phyloP scores from a whole-genome alignment of 2,797 vertebrate species.

The Lacerta agilis region DNA sequence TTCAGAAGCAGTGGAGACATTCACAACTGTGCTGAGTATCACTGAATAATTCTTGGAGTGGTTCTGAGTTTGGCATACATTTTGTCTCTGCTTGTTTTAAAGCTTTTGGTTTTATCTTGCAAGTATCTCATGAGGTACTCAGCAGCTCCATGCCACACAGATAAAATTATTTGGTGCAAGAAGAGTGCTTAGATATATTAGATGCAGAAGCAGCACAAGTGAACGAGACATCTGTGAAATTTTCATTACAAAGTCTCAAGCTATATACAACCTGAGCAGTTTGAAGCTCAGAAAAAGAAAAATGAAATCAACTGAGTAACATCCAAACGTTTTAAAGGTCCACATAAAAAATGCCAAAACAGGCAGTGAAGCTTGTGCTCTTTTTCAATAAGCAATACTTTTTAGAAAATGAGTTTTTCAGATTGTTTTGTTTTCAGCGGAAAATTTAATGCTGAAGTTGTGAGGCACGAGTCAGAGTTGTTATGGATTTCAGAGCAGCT shows the following conservation, averaged over 20 bases:
- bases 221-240: conserved; percentile 45
- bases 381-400: conserved; percentile 19
- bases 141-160: not conserved
- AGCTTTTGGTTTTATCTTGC: conserved; percentile 4
- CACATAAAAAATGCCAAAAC: not conserved
- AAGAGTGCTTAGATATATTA: conserved; percentile 20
- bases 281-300: conserved; percentile 24
- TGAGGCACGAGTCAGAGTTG: not conserved
- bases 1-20: not conserved
- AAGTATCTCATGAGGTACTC: not conserved
- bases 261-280: conserved; percentile 24
- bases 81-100: not conserved
- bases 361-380: conserved; percentile 1
- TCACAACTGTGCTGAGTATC: not conserved
- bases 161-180: conserved; percentile 17
- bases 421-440: conserved; percentile 23
- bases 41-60: not conserved
- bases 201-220: conserved; percentile 34
- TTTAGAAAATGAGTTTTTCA: conserved; percentile 24
- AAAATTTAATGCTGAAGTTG: not conserved
- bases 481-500: not conserved
- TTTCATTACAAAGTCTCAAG: conserved; percentile 29
- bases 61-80: not conserved
- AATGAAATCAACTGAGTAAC: conserved; percentile 12
- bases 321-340: conserved; percentile 24